These are phyloP conservation scores for Abrostola tripartita DNA, from an alignment of 2,888 invertebrate species.

Conservation along the genomic window DNA sequence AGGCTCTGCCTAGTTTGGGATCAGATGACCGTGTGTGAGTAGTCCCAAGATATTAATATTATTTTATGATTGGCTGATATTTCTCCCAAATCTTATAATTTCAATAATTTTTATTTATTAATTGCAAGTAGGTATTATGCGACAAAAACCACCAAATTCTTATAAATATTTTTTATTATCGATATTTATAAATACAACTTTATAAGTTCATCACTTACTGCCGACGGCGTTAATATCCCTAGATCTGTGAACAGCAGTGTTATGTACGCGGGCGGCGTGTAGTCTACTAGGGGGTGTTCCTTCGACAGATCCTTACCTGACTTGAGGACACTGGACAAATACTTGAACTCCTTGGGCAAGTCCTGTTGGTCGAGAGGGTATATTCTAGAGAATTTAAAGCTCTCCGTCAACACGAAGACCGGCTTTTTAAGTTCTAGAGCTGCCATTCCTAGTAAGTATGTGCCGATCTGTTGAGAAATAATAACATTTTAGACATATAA, in stretches of 20 bases:
- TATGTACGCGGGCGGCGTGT: conserved; percentile 98
- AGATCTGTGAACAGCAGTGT: conserved; percentile 98
- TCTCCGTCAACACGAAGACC: conserved; percentile 98
- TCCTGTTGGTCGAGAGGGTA: conserved; percentile 98
- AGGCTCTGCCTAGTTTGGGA: no score
- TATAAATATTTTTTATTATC: conserved; percentile 35
- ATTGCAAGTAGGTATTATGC: no score
- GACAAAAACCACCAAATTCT: conserved; percentile 7
- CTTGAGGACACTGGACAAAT: conserved; percentile 85
- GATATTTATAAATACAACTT: conserved; percentile 95
- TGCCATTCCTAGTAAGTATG: conserved; percentile 94
- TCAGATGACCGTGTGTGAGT: no score
- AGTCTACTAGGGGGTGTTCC: conserved; percentile 97
- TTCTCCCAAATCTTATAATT: no score
- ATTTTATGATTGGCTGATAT: no score
- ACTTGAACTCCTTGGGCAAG: conserved; percentile 95
- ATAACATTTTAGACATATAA: no score
- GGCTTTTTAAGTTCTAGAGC: conserved; percentile 97
- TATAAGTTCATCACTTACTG: conserved; percentile 98
- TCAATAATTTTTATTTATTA: no score
- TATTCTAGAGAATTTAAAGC: conserved; percentile 98
- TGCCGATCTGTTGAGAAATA: conserved; percentile 90
- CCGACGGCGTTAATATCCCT: conserved; percentile 98
- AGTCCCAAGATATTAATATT: no score
- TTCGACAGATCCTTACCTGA: conserved; percentile 82